Conservation (phyloP, 2,797 vertebrate genomes). For the Salmo trutta region DNA sequence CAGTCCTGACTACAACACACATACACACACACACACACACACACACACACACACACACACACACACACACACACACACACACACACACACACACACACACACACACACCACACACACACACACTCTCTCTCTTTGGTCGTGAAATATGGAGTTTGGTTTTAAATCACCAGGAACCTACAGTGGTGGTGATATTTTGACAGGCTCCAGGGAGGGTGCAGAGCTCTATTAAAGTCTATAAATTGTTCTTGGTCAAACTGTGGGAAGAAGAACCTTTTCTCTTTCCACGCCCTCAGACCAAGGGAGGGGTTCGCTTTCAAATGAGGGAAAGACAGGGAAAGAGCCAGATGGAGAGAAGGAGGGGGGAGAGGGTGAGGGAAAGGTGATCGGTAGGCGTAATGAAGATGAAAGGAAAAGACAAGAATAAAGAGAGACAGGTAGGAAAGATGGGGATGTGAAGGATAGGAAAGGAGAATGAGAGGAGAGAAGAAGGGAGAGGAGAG, state of each 20-base stretch:
- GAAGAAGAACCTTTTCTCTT: neutral
- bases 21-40: too few species aligned
- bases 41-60: neutral
- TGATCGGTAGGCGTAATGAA: neutral
- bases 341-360: conserved; percentile 18
- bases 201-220: conserved; percentile 10
- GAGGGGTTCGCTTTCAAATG: conserved; percentile 2
- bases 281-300: neutral
- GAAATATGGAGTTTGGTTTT: neutral
- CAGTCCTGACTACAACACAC: neutral
- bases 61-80: conserved; percentile 14
- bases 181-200: conserved; percentile 15
- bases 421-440: neutral
- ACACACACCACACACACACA: neutral
- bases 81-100: neutral
- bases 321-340: neutral
- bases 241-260: conserved; percentile 20
- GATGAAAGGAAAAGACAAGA: neutral
- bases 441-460: neutral
- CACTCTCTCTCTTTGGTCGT: neutral
- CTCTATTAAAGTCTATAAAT: conserved; percentile 24
- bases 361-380: neutral
- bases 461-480: neutral
- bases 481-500: neutral
- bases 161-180: too few species aligned